phyloP scores from a whole-genome alignment of 2,113 vertebrate genomes.

The Salvator merianae region DNA sequence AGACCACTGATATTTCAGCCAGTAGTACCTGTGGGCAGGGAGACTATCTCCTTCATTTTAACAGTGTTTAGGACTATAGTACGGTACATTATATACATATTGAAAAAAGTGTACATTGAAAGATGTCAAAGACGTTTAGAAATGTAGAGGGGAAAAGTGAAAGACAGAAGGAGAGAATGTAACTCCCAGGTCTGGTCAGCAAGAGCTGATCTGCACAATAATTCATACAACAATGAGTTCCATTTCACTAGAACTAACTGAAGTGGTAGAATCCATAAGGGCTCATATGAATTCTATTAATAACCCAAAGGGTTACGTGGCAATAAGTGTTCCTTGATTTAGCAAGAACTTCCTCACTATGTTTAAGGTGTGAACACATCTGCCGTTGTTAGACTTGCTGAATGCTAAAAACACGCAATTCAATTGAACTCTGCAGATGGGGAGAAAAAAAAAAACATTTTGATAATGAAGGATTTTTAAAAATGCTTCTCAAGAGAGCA shows the following conservation, averaged over 20 bases:
- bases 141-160: constrained; percentile 6
- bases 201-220: constrained; percentile 73
- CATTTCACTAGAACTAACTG: constrained; percentile 60
- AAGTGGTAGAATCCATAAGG: constrained; percentile 49
- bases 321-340: constrained; percentile 25
- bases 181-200: constrained; percentile 74
- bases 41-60: constrained; percentile 61
- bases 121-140: constrained; percentile 58
- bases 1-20: constrained; percentile 58
- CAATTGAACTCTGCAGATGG: constrained; percentile 55
- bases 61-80: constrained; percentile 77
- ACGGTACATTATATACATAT: constrained; percentile 78
- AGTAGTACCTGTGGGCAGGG: constrained; percentile 53
- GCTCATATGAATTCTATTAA: constrained; percentile 60
- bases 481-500: constrained; percentile 33
- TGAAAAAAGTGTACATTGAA: constrained; percentile 65
- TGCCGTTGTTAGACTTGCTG: constrained; percentile 57
- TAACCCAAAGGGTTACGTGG: constrained; percentile 47
- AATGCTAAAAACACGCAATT: constrained; percentile 63
- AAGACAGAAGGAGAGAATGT: constrained; percentile 51
- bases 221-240: constrained; percentile 48
- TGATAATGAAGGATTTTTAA: constrained; percentile 57
- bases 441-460: constrained; percentile 62
- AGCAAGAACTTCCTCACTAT: constrained; percentile 59
- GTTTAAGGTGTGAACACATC: constrained; percentile 61